Conservation (phyloP, 2,113 vertebrate species). For the Thermophis baileyi region DNA sequence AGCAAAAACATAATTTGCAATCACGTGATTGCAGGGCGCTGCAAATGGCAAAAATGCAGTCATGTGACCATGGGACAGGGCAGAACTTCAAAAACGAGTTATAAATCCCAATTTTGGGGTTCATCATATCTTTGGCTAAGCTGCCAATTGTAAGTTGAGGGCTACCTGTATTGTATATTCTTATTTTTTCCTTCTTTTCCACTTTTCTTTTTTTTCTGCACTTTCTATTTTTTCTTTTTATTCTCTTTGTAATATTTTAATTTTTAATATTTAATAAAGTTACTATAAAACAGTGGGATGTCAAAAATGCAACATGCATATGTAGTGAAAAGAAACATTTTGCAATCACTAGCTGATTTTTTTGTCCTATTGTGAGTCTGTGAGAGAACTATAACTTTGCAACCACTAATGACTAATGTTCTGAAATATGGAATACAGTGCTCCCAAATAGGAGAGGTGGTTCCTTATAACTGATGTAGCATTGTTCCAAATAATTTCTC, state of each 20-base stretch:
- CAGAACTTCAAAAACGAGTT: not conserved
- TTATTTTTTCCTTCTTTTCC: not conserved
- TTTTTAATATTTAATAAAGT: not conserved
- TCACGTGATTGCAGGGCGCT: not conserved
- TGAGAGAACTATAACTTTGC: not conserved
- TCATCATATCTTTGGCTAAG: not conserved
- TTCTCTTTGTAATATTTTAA: not conserved
- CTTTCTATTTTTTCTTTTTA: not conserved
- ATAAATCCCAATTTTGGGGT: not conserved
- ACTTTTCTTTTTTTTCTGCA: not conserved
- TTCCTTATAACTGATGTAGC: not conserved
- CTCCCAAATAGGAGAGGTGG: not conserved
- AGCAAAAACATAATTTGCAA: not conserved
- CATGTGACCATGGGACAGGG: not conserved
- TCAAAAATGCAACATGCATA: not conserved
- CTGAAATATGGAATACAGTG: not conserved
- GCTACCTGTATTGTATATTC: not conserved
- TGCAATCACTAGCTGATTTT: not conserved
- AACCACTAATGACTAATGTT: not conserved
- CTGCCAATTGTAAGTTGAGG: not conserved
- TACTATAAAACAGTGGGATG: not conserved
- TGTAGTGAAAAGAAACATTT: not conserved
- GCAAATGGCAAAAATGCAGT: not conserved
- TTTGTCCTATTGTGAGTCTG: not conserved
- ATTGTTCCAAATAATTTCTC: not conserved